Conservation (phyloP, 2,888 invertebrate genomes). For the Argyra leucocephala region DNA sequence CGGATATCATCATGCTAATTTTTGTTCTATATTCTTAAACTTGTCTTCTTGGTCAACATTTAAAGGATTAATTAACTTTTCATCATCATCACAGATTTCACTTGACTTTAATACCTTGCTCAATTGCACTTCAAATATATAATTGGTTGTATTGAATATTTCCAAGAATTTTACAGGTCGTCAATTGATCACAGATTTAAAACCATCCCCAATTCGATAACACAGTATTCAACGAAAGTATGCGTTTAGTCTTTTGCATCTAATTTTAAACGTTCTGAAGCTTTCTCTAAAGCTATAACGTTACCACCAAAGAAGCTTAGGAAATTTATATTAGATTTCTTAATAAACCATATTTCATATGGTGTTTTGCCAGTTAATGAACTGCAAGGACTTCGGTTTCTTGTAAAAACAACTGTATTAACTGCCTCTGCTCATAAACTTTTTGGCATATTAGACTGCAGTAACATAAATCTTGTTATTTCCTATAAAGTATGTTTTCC, state of each 20-base stretch:
- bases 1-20: neutral
- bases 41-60: too few relatives aligned
- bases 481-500: neutral
- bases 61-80: neutral
- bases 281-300: neutral
- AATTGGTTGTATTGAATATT: neutral
- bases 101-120: neutral
- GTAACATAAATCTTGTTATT: neutral
- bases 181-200: neutral
- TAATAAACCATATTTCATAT: neutral
- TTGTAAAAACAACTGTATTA: neutral
- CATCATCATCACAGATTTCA: neutral
- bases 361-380: neutral
- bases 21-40: too few relatives aligned
- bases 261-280: neutral
- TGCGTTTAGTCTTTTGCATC: neutral
- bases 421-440: neutral
- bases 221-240: neutral
- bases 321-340: neutral
- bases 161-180: neutral
- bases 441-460: neutral
- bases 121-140: neutral
- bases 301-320: neutral
- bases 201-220: neutral
- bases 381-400: neutral